These are phyloP conservation scores for Phaenicophaeus curvirostris DNA, from an alignment of 2,797 vertebrate species.

Conservation along the genomic window DNA sequence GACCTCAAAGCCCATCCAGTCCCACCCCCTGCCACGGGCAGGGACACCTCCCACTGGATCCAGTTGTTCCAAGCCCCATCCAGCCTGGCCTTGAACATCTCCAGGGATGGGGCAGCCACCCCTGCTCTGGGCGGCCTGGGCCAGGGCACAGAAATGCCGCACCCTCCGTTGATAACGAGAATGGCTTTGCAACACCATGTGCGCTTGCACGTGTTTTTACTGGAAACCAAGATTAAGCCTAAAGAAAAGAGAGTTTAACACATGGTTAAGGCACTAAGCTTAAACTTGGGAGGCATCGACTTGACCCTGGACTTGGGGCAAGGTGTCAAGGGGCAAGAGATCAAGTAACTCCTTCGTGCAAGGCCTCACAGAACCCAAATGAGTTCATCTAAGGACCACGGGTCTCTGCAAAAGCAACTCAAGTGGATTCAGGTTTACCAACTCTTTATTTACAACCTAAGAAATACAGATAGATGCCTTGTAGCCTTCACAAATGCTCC, in stretches of 20 bases:
- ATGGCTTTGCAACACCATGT: no score
- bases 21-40: no score
- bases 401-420: not conserved
- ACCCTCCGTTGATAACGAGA: no score
- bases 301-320: not conserved
- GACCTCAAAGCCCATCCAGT: no score
- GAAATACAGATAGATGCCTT: not conserved
- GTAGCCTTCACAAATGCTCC: not conserved
- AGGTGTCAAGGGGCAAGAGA: not conserved
- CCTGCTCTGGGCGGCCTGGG: no score
- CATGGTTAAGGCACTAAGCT: fast-evolving
- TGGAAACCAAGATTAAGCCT: no score
- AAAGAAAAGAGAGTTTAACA: fast-evolving
- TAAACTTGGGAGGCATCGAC: fast-evolving
- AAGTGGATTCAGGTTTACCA: not conserved
- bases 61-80: no score
- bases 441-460: not conserved
- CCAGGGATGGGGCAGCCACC: no score
- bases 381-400: not conserved
- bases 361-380: not conserved
- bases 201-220: no score
- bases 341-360: not conserved
- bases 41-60: no score
- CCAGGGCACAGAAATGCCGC: no score
- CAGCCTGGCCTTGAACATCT: no score